Percentiles rank a stretch among this genome's conserved stretches.
These are phyloP conservation scores for Drosophila ironensis DNA, from an alignment of 1,140 invertebrate genomes.

Conservation along the genomic window DNA sequence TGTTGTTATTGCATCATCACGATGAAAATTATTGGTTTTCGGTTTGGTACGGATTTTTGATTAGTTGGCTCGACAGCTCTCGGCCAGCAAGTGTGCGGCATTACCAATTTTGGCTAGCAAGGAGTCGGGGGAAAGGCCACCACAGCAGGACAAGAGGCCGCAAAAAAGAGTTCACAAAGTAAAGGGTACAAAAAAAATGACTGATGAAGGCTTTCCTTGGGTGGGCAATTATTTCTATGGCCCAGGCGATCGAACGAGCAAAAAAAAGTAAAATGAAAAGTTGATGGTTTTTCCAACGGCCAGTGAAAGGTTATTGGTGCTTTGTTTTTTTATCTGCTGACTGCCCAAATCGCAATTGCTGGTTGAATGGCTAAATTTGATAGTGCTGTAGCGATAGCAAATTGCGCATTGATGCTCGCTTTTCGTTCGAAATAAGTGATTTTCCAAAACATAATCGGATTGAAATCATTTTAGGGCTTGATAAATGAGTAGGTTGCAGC, in stretches of 20 bases:
- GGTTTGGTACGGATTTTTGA: constrained; percentile 23
- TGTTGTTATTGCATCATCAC: constrained; percentile 42
- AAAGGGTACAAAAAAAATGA: constrained; percentile 12
- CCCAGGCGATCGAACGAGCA: too few species aligned
- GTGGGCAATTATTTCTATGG: constrained; percentile 47
- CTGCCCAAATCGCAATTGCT: constrained; percentile 18
- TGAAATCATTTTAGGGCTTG: too few species aligned
- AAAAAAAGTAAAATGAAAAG: constrained; percentile 18
- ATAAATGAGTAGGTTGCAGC: too few species aligned
- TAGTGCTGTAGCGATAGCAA: constrained; percentile 22
- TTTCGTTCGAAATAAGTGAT: constrained; percentile 5
- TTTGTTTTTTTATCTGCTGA: constrained; percentile 12
- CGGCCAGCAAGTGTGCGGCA: constrained; percentile 41
- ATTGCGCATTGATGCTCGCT: constrained; percentile 5
- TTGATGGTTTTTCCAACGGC: constrained; percentile 25
- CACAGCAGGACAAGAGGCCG: constrained; percentile 7
- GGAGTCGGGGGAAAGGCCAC: too few species aligned
- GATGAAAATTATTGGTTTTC: constrained; percentile 39
- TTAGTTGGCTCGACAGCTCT: constrained; percentile 29
- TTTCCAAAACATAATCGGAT: too few species aligned
- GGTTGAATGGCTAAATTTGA: constrained; percentile 36
- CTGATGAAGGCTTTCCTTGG: constrained; percentile 33
- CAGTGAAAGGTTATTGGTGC: constrained; percentile 50
- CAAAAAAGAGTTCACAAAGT: constrained; percentile 20
- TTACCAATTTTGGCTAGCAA: constrained; percentile 39